These are phyloP conservation scores for Tiliacea citrago DNA, from an alignment of 2,888 invertebrate genomes.

Conservation along the genomic window DNA sequence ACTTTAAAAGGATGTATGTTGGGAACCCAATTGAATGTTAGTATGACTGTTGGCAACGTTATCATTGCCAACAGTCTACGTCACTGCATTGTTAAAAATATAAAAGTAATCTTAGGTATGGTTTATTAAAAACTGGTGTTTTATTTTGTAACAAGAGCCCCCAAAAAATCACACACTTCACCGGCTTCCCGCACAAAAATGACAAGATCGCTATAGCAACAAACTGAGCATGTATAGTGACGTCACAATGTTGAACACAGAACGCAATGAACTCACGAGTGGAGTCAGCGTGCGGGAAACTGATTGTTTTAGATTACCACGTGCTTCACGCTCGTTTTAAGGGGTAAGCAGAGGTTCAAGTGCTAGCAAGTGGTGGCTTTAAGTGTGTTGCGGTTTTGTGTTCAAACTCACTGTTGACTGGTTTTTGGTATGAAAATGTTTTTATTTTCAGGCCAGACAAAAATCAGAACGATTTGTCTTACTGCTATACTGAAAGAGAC, in stretches of 20 bases:
- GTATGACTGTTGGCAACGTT: not conserved
- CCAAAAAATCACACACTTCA: not conserved
- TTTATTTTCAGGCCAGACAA: not conserved
- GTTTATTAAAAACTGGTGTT: not conserved
- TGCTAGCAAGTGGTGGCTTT: slow-evolving; percentile 11
- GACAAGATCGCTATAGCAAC: not conserved
- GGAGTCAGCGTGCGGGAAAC: slow-evolving; percentile 60
- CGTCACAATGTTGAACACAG: slow-evolving; percentile 39
- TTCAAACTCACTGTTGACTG: not conserved
- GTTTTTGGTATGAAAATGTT: not conserved
- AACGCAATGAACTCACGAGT: slow-evolving; percentile 49
- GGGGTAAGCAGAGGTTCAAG: slow-evolving; percentile 35
- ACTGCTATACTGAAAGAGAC: not conserved
- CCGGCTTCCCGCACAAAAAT: not conserved
- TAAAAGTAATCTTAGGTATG: not conserved
- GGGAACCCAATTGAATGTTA: not conserved
- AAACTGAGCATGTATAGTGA: slow-evolving; percentile 12
- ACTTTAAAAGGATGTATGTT: not conserved
- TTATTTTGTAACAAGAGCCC: not conserved
- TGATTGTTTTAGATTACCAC: slow-evolving; percentile 60
- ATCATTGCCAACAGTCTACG: too few species aligned
- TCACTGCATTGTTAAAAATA: too few species aligned
- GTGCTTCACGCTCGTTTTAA: slow-evolving; percentile 48
- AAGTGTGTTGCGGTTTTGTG: slow-evolving; percentile 36
- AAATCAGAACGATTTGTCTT: not conserved